Base-by-base conservation (phyloP, 2,113 vertebrate species). In the Brienomyrus brachyistius region DNA sequence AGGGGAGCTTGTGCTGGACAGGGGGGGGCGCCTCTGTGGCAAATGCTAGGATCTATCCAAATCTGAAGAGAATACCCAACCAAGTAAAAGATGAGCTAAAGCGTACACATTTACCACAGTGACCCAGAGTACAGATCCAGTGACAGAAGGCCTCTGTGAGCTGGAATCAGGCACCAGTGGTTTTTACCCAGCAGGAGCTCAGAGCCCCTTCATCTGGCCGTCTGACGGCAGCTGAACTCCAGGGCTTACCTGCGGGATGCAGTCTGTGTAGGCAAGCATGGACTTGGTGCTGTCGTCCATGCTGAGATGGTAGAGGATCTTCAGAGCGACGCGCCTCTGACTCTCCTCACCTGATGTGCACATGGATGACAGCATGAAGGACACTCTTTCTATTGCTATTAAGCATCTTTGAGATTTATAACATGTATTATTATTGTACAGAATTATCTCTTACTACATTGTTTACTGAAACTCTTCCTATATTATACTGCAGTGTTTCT, bases 301-400 rank as follows among this genome's bases (percentile, higher is more conserved):
- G 91, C 96, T 97, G 92, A 97, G 96, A 91, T 97, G 97, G 90
- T 97, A 97, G 66, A 97, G 95, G 91, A 97, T 95, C 90, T 96
- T 97, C 93, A 97, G 96, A n/a, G 97, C 96, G 91, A 97, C 95
- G 94, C 97, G 98, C 91, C 96, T 97, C 95, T 99, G 98, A 94
- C 88, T 97, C 95, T 99, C 98, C 90, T 98, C 1, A 13, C 62
- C 62, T 70, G 27, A 70, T 31, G 62, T 31, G 10, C n/a, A 70
- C 62, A 70, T 27, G n/a, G 9, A 70, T 10, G 62, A 70, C 27
- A 31, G 62, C 62, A 27, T 62, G 23, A n/a, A n/a, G 23, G 56
- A n/a, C 21, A 62, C 56, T 62, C 23, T 62, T 1, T 62, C 56
- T n/a, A n/a, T 2, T n/a, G 23, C 23, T n/a, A n/a, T 62, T 62